A percentile compares a stretch with the other conserved stretches of the same genome.
Conservation (phyloP, 2,888 invertebrate genomes). For the Chloroclystis v-ata region DNA sequence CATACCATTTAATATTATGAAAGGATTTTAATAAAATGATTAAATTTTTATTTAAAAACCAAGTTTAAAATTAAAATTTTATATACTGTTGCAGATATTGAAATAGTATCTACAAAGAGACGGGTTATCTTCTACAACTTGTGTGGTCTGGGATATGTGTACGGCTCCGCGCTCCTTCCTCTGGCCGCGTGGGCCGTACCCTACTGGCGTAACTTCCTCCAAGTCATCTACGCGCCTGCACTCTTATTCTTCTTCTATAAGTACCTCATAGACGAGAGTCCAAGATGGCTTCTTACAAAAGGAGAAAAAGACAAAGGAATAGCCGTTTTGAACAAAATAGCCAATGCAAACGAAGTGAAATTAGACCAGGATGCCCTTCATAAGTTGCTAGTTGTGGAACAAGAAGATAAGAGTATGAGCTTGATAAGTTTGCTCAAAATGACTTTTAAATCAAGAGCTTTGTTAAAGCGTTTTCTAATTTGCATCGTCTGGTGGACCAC, state of each 20-base stretch:
- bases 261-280: conserved; percentile 84
- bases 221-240: conserved; percentile 83
- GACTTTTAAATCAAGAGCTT: conserved; percentile 50
- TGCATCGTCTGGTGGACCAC: conserved; percentile 76
- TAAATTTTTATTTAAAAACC: too few relatives aligned
- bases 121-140: conserved; percentile 48
- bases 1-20: too few relatives aligned
- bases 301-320: conserved; percentile 81
- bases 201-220: conserved; percentile 83
- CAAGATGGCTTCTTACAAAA: conserved; percentile 88
- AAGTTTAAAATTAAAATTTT: too few relatives aligned
- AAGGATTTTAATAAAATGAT: too few relatives aligned
- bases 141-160: conserved; percentile 41
- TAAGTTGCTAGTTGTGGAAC: conserved; percentile 31
- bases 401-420: conserved; percentile 37
- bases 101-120: conserved; percentile 54
- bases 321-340: conserved; percentile 79
- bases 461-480: conserved; percentile 55
- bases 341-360: conserved; percentile 60
- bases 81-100: conserved; percentile 45
- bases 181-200: conserved; percentile 63
- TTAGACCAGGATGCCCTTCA: conserved; percentile 46
- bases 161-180: conserved; percentile 45
- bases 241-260: conserved; percentile 81
- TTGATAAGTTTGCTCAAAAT: conserved; percentile 44